Evolutionary conservation across 1,140 invertebrate species (phyloP), one percentile per base, ranked within the genome.

Genomic region (Calephelis nemesis): DNA sequence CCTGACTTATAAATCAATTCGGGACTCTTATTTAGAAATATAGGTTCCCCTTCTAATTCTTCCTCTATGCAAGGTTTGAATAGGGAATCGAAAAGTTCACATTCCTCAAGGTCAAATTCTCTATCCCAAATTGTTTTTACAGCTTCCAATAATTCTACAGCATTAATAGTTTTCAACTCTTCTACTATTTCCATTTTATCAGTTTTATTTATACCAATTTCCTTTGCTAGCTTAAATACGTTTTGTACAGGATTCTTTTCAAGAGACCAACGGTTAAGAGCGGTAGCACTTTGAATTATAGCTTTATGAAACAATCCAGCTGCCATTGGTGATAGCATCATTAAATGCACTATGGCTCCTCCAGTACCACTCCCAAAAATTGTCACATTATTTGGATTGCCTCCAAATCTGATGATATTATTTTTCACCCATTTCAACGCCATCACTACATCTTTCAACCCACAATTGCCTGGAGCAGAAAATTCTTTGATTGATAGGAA

Each of bases 321-420:
- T 82, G 94, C 81, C 94, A 92, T 75, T 76, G 93, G 78, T 75
- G 93, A 93, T 7, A 94, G 67, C 64, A 93, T 86, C 81, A 93
- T 87, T 10, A 92, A 84, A 73, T 93, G 91, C 6, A 93, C 90
- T n/a, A 87, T 84, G 9, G 92, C 87, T 39, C 92, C 94, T 1
- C 95, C 95, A n/a, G 94, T 87, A 72, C 92, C 92, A 60, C 91
- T 88, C 49, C 94, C 95, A 82, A 94, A 93, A 65, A 95, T 82
- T 5, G 94, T 95, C 4, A 95, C 93, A 79, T 93, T 93, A 47
- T 92, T 82, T 11, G 93, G 90, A 75, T 95, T 92, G 4, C 94
- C 95, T 69, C 93, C 92, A 82, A 95, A 95, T 40, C 69, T 62
- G 47, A 63, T 70, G 50, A 95, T 95, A 76, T 95, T 95, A 64